These are phyloP conservation scores for Sicus ferrugineus DNA, from an alignment of 2,888 invertebrate genomes.

Conservation along the genomic window DNA sequence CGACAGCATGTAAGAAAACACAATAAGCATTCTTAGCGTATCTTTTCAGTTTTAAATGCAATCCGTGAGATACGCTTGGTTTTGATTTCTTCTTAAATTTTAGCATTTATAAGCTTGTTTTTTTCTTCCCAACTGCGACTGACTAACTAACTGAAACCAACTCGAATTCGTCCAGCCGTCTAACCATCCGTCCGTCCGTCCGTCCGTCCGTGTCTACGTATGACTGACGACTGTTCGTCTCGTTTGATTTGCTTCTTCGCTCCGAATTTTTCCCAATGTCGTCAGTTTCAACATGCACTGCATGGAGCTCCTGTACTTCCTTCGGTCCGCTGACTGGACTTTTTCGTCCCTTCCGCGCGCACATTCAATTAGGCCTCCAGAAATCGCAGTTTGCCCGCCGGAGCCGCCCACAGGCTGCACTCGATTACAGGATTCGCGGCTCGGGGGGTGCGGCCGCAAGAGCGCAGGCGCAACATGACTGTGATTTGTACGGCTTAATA, in stretches of 20 bases:
- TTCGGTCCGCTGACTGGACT: no score
- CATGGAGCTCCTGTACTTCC: no score
- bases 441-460: constrained; percentile 6
- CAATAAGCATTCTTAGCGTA: constrained; percentile 24
- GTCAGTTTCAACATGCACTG: not conserved
- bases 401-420: constrained; percentile 18
- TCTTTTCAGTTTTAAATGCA: constrained; percentile 21
- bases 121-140: no score
- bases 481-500: constrained; percentile 16
- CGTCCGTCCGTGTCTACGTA: constrained; percentile 9
- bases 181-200: constrained; percentile 12
- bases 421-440: constrained; percentile 22
- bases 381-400: not conserved
- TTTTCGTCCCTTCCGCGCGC: no score
- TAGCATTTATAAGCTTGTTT: no score
- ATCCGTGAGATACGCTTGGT: constrained; percentile 15
- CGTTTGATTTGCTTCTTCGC: constrained; percentile 1
- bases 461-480: not conserved
- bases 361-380: constrained; percentile 22
- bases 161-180: not conserved
- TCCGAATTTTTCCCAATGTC: not conserved
- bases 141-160: no score
- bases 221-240: constrained; percentile 2
- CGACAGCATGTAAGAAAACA: constrained; percentile 16
- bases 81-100: not conserved